Evolutionary conservation across 2,797 vertebrate species (phyloP).

Genomic region (Tapera naevia): DNA sequence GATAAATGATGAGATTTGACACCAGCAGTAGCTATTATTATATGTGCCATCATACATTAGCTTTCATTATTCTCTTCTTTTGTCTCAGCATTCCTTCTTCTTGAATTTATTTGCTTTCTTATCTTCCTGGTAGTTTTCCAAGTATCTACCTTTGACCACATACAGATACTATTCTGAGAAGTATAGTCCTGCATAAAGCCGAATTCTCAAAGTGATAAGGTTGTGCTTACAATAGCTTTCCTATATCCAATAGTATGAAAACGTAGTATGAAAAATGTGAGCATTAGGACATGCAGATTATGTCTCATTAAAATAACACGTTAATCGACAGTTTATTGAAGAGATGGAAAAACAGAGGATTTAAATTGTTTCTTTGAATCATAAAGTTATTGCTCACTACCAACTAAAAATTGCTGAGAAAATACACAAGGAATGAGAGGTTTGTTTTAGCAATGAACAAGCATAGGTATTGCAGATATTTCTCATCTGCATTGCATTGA

Average conservation of each 20-base stretch:
- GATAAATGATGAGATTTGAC: not conserved
- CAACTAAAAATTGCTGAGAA: not conserved
- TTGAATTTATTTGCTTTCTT: not conserved
- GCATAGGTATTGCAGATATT: not conserved
- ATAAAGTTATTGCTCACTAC: not conserved
- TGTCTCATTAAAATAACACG: slow-evolving; percentile 12
- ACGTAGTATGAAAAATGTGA: slow-evolving; percentile 12
- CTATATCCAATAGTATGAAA: not conserved
- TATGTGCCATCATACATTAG: not conserved
- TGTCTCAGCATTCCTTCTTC: not conserved
- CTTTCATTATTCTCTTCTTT: not conserved
- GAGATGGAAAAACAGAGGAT: not conserved
- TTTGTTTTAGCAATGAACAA: slow-evolving; percentile 2
- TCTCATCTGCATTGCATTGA: not conserved
- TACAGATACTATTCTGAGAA: not conserved
- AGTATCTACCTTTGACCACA: not conserved
- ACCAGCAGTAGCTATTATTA: not conserved
- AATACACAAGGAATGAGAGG: not conserved
- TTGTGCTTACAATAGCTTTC: not conserved
- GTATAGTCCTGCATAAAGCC: not conserved
- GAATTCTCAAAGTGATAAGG: not conserved
- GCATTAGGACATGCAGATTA: slow-evolving; percentile 8
- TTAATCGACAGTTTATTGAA: not conserved
- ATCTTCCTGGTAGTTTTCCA: slow-evolving; percentile 21
- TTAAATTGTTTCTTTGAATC: not conserved